phyloP scores from a whole-genome alignment of 2,888 invertebrate genomes.

The Drosophila atroscutellata region DNA sequence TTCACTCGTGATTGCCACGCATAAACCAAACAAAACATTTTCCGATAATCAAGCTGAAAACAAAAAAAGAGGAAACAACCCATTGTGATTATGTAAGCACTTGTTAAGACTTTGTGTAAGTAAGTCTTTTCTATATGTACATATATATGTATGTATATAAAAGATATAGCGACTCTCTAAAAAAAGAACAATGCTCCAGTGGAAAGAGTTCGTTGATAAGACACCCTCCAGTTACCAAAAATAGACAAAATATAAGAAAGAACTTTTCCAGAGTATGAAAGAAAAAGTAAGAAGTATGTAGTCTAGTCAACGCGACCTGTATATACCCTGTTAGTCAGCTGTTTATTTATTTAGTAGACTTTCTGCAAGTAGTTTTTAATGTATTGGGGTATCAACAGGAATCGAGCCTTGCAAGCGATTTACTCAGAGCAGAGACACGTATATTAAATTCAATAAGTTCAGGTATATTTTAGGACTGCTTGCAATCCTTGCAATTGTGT shows the following conservation, averaged over 20 bases:
- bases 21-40: slow-evolving; percentile 26
- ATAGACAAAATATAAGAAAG: background rate
- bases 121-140: background rate
- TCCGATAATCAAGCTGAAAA: background rate
- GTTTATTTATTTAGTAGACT: too few species aligned
- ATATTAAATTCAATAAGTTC: background rate
- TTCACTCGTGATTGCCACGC: slow-evolving; percentile 52
- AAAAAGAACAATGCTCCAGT: background rate
- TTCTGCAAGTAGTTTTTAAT: background rate
- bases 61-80: background rate
- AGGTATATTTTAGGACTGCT: background rate
- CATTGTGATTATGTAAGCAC: slow-evolving; percentile 19
- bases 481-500: background rate
- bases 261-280: too few species aligned
- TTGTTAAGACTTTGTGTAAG: too few species aligned
- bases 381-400: background rate
- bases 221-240: background rate
- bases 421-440: rapidly evolving
- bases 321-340: background rate
- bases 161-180: background rate
- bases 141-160: background rate
- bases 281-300: background rate
- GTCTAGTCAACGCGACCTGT: background rate
- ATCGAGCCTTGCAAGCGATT: background rate
- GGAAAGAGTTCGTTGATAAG: background rate